A percentile compares a stretch with the other conserved stretches of the same genome.
Evolutionary conservation across 1,140 invertebrate species (phyloP).

Genomic region (Solenopsis fugax): DNA sequence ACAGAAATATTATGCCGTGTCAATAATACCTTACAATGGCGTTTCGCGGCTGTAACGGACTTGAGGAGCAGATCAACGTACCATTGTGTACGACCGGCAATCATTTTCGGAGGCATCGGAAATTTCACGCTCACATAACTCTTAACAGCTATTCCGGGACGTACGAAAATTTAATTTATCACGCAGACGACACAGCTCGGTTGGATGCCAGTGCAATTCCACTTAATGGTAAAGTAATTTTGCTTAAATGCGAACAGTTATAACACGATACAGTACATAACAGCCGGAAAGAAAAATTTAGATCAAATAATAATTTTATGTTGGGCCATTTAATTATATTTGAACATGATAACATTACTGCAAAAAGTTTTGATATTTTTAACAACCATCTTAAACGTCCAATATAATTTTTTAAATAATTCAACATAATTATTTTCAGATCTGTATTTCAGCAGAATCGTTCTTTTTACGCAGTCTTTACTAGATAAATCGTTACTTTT

Average conservation of each 20-base stretch:
- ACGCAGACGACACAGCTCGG: neutral
- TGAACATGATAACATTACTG: too few species aligned
- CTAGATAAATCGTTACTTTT: neutral
- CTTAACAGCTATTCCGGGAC: neutral
- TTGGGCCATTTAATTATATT: too few species aligned
- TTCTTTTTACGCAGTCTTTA: neutral
- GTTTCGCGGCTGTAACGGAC: conserved; percentile 12
- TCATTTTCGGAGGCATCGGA: conserved; percentile 21
- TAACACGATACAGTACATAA: too few species aligned
- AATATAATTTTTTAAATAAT: too few species aligned
- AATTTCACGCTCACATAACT: conserved; percentile 32
- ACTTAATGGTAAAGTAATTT: neutral
- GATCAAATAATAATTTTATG: too few species aligned
- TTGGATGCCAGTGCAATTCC: neutral
- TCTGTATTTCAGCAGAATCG: too few species aligned
- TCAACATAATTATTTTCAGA: too few species aligned
- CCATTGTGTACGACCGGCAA: conserved; percentile 19
- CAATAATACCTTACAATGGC: conserved; percentile 37
- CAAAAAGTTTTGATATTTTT: too few species aligned
- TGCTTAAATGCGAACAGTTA: neutral
- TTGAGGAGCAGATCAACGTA: neutral
- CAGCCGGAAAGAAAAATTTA: too few species aligned
- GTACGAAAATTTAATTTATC: conserved; percentile 5
- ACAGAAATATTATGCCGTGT: conserved; percentile 45
- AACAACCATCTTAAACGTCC: too few species aligned